These are phyloP conservation scores for Neoniphon sammara DNA, from an alignment of 2,797 vertebrate species.

Conservation along the genomic window DNA sequence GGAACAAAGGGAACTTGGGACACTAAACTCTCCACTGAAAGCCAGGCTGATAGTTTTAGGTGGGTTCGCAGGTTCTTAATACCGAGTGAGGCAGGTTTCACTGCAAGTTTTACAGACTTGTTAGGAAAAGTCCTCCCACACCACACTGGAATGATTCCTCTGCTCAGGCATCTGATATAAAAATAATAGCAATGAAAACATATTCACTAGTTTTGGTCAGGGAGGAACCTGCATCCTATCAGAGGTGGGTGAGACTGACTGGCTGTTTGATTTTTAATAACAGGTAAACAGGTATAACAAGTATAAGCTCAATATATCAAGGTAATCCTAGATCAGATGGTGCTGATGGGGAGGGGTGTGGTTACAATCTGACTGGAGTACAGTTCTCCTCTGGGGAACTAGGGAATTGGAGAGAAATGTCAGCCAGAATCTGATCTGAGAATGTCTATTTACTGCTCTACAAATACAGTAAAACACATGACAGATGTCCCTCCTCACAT, in stretches of 20 bases:
- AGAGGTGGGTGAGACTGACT: not conserved
- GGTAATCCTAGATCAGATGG: not conserved
- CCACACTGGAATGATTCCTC: too few species aligned
- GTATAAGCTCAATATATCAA: not conserved
- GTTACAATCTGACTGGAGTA: conserved; percentile 10
- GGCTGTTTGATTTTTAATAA: not conserved
- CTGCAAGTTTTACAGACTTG: too few species aligned
- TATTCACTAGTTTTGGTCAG: not conserved
- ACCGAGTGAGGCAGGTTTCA: too few species aligned
- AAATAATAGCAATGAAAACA: too few species aligned
- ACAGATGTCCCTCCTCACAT: not conserved
- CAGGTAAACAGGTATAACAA: not conserved
- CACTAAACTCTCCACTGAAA: too few species aligned
- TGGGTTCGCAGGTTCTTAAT: too few species aligned
- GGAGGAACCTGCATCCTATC: not conserved
- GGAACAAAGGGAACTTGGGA: not conserved
- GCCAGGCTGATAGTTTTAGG: too few species aligned
- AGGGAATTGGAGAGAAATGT: conserved; percentile 5
- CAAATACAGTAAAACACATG: not conserved
- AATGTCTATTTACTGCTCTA: not conserved
- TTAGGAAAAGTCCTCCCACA: too few species aligned
- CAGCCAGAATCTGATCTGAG: not conserved
- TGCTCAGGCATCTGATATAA: too few species aligned
- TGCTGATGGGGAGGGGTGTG: not conserved
- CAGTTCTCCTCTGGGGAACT: conserved; percentile 13